phyloP scores from a whole-genome alignment of 1,140 invertebrate genomes.

The Tyrophagus putrescentiae region DNA sequence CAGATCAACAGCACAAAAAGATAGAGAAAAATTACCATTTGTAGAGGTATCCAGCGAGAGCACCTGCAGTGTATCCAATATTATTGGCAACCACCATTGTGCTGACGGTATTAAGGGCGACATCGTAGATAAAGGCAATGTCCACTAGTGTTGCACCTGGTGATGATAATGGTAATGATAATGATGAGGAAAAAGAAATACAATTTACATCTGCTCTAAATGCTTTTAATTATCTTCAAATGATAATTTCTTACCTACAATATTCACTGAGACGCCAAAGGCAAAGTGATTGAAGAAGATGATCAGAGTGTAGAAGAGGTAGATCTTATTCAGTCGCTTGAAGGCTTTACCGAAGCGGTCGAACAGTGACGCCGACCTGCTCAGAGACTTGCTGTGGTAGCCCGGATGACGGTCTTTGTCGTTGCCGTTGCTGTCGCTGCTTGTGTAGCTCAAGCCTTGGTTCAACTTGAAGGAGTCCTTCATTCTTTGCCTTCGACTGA shows the following conservation, averaged over 20 bases:
- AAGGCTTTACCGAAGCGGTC: background rate
- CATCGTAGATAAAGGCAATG: background rate
- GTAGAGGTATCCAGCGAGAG: background rate
- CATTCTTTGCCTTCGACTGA: no score
- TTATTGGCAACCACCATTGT: background rate
- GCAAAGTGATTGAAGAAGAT: constrained; percentile 5
- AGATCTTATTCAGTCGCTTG: background rate
- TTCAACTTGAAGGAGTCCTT: background rate
- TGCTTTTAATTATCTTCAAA: no score
- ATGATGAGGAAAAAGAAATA: no score
- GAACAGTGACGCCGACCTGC: background rate
- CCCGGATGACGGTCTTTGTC: no score
- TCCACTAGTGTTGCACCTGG: constrained; percentile 3
- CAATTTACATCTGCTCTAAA: no score
- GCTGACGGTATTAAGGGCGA: background rate
- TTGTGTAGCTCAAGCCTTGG: background rate
- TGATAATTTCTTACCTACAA: constrained; percentile 1
- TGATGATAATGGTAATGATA: background rate
- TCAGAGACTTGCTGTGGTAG: no score
- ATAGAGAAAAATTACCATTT: no score
- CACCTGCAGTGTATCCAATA: constrained; percentile 6
- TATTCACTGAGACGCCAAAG: no score
- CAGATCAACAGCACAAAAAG: no score
- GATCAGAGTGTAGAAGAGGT: background rate
- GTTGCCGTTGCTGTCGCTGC: background rate